Evolutionary conservation across 2,113 vertebrate genomes (phyloP), one percentile per base, ranked within the genome.

Genomic region (Naja naja): DNA sequence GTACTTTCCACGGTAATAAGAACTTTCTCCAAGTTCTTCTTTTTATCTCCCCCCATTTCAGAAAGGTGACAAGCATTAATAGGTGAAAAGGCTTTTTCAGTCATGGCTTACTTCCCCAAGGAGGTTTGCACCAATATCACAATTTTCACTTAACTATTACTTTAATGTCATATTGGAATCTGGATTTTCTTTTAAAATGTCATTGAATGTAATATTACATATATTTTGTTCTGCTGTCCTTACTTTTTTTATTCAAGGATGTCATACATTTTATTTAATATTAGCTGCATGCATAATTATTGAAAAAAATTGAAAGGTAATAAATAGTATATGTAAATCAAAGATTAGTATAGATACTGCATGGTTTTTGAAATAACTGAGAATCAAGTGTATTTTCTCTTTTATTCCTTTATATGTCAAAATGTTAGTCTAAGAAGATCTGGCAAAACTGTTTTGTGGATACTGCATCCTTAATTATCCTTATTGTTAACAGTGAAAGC

Each of bases 401-500:
- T n/a, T 90, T 69, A 27, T 39, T 69, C 49, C 25, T 91, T 85
- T 85, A 85, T 43, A 7, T n/a, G 0, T 85, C 7, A 43, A 27
- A 43, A 30, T 34, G 3, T 91, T 91, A 27, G 1, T 39, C 52
- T 54, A 16, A 39, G 69, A 85, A 85, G 53, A 81, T 54, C 20
- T 91, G 53, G 47, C 34, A 43, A 39, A 23, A 85, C n/a, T 20
- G 18, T 18, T 81, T 34, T 55, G 14, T 4, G n/a, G 34, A 53
- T n/a, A 52, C 12, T 52, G 47, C 60, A 43, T 55, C 23, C 39
- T 69, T 34, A 22, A 25, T n/a, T 96, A 88, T 91, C 96, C 10
- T 60, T 95, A 20, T 47, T 94, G 74, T 81, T 81, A 81, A 81
- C 34, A 81, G 34, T 43, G 34, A 81, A 22, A 81, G 18, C 18